These are phyloP conservation scores for Alviniconcha strummeri DNA, from an alignment of 2,888 invertebrate species.

Conservation along the genomic window DNA sequence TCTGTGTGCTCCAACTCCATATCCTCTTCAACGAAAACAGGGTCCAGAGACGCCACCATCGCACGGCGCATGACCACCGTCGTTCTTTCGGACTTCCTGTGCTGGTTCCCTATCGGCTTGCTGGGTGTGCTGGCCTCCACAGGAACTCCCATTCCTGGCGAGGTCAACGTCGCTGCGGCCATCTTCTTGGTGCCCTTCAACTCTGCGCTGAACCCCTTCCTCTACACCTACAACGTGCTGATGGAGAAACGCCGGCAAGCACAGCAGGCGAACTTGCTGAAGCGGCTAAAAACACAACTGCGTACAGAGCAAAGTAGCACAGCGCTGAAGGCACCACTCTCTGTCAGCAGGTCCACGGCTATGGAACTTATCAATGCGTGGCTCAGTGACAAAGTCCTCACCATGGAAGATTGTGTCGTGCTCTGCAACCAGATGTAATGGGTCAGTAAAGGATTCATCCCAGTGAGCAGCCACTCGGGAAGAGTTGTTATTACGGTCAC, in stretches of 20 bases:
- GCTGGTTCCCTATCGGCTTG: conserved; percentile 4
- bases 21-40: neutral
- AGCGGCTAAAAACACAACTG: neutral
- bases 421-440: too few species aligned
- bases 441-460: too few species aligned
- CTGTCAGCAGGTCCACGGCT: too few species aligned
- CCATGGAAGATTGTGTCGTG: too few species aligned
- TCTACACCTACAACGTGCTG: conserved; percentile 9
- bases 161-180: conserved; percentile 6
- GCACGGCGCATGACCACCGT: conserved; percentile 5
- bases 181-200: conserved; percentile 12
- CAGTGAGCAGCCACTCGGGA: too few species aligned
- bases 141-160: conserved; percentile 3
- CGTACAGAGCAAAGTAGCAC: too few species aligned
- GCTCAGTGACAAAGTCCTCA: too few species aligned
- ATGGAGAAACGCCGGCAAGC: neutral
- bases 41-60: neutral
- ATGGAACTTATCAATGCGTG: too few species aligned
- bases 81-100: conserved; percentile 19
- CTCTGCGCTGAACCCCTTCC: conserved; percentile 17
- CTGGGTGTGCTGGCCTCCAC: neutral
- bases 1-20: conserved; percentile 41
- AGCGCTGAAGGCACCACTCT: too few species aligned
- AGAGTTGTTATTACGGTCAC: too few species aligned
- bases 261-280: neutral